Conservation (phyloP, 2,797 vertebrate species). For the Intellagama lesueurii region DNA sequence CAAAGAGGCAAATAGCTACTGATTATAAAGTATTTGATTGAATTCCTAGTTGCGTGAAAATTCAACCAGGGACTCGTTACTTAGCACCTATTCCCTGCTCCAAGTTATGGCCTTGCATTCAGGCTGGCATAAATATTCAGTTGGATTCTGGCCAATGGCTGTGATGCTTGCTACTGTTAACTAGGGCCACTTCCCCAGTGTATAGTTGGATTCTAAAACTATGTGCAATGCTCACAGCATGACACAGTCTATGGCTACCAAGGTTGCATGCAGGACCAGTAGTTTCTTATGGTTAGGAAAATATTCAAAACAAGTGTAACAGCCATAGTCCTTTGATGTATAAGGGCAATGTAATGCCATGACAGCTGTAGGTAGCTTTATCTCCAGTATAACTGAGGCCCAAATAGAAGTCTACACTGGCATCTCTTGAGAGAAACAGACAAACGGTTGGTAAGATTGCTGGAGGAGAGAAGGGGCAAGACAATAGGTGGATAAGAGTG, state of each 20-base stretch:
- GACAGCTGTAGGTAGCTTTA: neutral
- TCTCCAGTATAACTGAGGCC: neutral
- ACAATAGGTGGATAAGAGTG: neutral
- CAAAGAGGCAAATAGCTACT: too few species aligned
- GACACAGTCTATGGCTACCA: neutral
- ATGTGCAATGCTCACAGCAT: neutral
- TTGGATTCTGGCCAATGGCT: too few species aligned
- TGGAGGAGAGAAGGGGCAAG: neutral
- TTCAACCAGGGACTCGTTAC: too few species aligned
- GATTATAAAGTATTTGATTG: too few species aligned
- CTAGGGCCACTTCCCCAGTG: too few species aligned
- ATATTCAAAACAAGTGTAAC: neutral
- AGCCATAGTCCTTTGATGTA: neutral
- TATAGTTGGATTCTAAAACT: neutral
- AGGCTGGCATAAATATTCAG: too few species aligned
- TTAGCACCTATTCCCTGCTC: too few species aligned
- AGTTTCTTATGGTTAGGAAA: neutral
- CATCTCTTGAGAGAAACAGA: neutral
- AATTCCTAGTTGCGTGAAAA: too few species aligned
- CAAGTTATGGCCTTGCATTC: too few species aligned
- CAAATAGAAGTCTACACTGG: neutral
- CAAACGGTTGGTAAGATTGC: neutral
- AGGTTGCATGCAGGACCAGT: neutral
- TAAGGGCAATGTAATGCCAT: neutral
- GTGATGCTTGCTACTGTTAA: neutral